Conservation (phyloP, 2,113 vertebrate genomes). For the Oreochromis tanganicae region DNA sequence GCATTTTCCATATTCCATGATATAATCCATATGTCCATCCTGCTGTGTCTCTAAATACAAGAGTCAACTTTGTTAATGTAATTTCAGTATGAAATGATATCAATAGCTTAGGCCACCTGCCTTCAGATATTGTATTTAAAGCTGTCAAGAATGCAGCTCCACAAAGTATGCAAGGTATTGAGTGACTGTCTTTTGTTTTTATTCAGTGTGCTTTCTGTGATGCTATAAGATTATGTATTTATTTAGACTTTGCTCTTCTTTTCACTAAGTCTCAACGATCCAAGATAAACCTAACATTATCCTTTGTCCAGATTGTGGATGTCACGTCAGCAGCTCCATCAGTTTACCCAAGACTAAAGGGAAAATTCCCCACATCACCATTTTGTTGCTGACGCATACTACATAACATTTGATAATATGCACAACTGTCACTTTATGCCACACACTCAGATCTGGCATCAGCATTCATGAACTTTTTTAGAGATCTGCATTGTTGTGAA, state of each 20-base stretch:
- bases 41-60: background rate
- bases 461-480: background rate
- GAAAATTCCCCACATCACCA: background rate
- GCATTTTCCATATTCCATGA: background rate
- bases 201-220: background rate
- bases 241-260: background rate
- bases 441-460: background rate
- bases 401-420: background rate
- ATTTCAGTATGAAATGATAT: background rate
- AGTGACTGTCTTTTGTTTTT: background rate
- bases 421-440: background rate
- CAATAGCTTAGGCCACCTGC: background rate
- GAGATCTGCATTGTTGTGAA: background rate
- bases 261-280: background rate
- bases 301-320: background rate
- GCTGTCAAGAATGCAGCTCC: background rate
- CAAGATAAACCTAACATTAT: background rate
- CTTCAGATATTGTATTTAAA: background rate
- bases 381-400: background rate
- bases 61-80: background rate
- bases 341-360: background rate
- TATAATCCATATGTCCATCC: background rate
- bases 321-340: background rate
- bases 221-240: background rate
- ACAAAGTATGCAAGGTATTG: background rate